These are phyloP conservation scores for Trichogramma pretiosum DNA, from an alignment of 1,140 invertebrate species.

Conservation along the genomic window DNA sequence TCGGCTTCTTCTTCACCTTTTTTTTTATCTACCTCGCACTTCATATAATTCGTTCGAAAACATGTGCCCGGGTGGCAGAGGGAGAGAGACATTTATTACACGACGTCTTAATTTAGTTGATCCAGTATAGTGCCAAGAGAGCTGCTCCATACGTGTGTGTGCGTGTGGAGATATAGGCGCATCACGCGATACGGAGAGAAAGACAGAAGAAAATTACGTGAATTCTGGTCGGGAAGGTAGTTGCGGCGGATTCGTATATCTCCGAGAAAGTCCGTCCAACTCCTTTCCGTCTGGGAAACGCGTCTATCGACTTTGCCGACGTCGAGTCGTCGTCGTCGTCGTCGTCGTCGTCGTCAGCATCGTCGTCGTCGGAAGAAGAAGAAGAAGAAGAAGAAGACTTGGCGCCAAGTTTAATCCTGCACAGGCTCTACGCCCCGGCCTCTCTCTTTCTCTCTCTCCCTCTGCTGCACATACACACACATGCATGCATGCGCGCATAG, in stretches of 20 bases:
- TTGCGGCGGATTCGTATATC: conserved; percentile 54
- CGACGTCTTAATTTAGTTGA: not conserved
- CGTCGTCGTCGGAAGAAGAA: not conserved
- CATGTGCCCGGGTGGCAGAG: not conserved
- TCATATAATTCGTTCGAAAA: not conserved
- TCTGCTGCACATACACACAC: too few species aligned
- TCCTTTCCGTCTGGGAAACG: conserved; percentile 49
- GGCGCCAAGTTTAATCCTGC: conserved; percentile 22
- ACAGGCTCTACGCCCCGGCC: conserved; percentile 3
- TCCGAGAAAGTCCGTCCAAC: conserved; percentile 51
- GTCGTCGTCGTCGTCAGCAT: too few species aligned
- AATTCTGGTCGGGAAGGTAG: conserved; percentile 52
- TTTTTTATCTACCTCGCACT: too few species aligned
- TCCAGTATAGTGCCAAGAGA: too few species aligned
- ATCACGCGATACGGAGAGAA: not conserved
- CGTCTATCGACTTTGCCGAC: conserved; percentile 24
- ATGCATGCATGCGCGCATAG: too few species aligned
- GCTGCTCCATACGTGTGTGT: not conserved
- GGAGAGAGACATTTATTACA: not conserved
- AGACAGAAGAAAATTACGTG: conserved; percentile 4
- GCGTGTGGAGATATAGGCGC: not conserved
- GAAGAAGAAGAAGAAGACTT: not conserved
- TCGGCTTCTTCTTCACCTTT: too few species aligned
- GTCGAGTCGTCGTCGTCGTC: too few species aligned
- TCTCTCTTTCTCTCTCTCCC: too few species aligned